Evolutionary conservation across 2,888 invertebrate species (phyloP).

Genomic region (Luperina nickerlii): DNA sequence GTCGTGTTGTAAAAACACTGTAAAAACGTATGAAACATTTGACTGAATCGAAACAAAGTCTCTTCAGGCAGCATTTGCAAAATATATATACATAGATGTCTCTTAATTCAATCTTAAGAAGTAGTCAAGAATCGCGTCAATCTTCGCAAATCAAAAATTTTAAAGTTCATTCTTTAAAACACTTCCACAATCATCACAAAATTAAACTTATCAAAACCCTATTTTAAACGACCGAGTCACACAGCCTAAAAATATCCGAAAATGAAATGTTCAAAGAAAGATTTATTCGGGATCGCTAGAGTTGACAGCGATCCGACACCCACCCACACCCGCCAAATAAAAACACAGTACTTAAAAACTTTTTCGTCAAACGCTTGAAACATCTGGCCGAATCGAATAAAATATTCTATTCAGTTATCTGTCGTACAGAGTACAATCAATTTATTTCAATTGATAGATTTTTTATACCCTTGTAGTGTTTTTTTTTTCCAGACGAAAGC

Average conservation of each 20-base stretch:
- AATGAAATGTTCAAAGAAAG: conserved; percentile 14
- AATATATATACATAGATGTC: not conserved
- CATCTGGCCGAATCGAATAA: conserved; percentile 53
- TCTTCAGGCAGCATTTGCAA: not conserved
- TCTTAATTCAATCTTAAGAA: not conserved
- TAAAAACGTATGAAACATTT: not conserved
- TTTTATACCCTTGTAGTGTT: conserved; percentile 40
- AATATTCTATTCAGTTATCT: conserved; percentile 39
- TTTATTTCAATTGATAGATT: conserved; percentile 53
- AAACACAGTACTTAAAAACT: conserved; percentile 39
- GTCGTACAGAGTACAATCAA: conserved; percentile 32
- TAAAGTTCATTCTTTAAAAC: not conserved
- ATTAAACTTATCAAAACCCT: conserved; percentile 3
- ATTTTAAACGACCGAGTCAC: conserved; percentile 19
- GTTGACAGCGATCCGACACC: conserved; percentile 43
- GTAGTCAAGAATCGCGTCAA: not conserved
- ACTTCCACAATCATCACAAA: not conserved
- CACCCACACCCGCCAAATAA: conserved; percentile 24
- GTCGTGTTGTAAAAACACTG: not conserved
- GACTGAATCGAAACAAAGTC: not conserved
- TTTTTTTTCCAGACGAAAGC: conserved; percentile 13
- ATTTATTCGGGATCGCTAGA: conserved; percentile 28
- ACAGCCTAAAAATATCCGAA: conserved; percentile 27
- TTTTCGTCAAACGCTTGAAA: conserved; percentile 38
- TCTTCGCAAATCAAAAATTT: not conserved